phyloP scores from a whole-genome alignment of 2,797 vertebrate species.

The Staurois parvus region DNA sequence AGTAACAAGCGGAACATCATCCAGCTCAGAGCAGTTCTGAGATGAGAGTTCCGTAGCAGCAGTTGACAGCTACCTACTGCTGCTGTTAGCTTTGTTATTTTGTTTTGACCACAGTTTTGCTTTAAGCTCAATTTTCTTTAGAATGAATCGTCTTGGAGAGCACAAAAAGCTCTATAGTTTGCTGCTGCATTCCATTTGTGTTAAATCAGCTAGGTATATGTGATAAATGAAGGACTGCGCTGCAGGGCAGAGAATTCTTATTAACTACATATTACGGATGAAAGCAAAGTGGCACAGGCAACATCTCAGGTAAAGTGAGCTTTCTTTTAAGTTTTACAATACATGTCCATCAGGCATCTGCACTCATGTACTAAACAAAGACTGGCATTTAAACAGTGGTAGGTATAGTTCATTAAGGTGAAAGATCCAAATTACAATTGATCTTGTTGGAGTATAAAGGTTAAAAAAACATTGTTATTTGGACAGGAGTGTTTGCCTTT shows the following conservation, averaged over 20 bases:
- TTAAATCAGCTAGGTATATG: constrained; percentile 74
- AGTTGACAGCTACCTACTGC: no score
- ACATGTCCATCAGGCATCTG: constrained; percentile 68
- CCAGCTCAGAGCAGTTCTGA: no score
- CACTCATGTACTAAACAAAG: constrained; percentile 67
- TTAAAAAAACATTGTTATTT: constrained; percentile 68
- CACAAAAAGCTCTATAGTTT: constrained; percentile 70
- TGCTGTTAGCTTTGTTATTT: no score
- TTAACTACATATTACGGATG: constrained; percentile 76
- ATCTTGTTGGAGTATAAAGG: constrained; percentile 73
- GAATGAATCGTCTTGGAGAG: constrained; percentile 65
- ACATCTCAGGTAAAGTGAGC: constrained; percentile 73
- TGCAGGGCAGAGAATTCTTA: constrained; percentile 78
- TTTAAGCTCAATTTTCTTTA: constrained; percentile 64
- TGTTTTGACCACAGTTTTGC: no score
- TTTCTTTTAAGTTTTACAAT: constrained; percentile 76
- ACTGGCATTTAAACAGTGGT: constrained; percentile 74
- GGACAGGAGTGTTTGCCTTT: constrained; percentile 63
- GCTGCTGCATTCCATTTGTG: constrained; percentile 73
- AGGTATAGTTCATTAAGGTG: constrained; percentile 69
- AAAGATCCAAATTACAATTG: constrained; percentile 69
- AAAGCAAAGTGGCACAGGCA: constrained; percentile 74
- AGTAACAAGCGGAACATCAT: no score
- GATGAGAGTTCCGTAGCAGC: no score
- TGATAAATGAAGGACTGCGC: constrained; percentile 78